Percentiles rank a stretch among this genome's conserved stretches.
Evolutionary conservation across 1,140 invertebrate genomes (phyloP).

Genomic region (Chymomyza costata): DNA sequence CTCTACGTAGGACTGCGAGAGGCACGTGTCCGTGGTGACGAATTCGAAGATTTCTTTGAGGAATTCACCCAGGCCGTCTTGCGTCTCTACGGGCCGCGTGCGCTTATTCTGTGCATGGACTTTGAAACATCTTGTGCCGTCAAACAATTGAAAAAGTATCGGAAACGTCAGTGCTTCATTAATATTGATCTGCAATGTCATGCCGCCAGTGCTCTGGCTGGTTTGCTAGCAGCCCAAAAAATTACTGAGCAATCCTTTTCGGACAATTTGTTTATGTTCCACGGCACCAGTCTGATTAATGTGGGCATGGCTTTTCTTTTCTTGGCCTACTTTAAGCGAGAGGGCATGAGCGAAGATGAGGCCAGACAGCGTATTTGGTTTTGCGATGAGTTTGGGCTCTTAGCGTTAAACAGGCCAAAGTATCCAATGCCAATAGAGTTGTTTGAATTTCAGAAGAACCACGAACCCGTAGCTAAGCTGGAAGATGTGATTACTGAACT

Average conservation of each 20-base stretch:
- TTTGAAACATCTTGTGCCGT: constrained; percentile 96
- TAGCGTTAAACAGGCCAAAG: constrained; percentile 85
- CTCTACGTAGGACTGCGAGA: constrained; percentile 94
- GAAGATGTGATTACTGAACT: constrained; percentile 85
- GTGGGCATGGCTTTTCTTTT: constrained; percentile 92
- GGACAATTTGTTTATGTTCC: constrained; percentile 91
- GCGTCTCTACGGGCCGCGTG: constrained; percentile 87
- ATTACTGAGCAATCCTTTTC: constrained; percentile 86
- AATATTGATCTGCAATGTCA: constrained; percentile 98
- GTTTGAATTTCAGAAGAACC: constrained; percentile 83
- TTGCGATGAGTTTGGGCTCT: constrained; percentile 81
- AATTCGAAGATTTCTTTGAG: constrained; percentile 95
- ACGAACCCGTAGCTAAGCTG: constrained; percentile 82
- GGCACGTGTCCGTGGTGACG: constrained; percentile 84
- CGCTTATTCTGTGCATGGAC: constrained; percentile 94
- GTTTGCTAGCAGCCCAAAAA: constrained; percentile 88
- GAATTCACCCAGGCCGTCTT: constrained; percentile 82
- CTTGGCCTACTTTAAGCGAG: constrained; percentile 89
- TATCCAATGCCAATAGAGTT: constrained; percentile 88
- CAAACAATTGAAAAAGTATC: constrained; percentile 88
- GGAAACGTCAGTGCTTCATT: constrained; percentile 91
- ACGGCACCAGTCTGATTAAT: constrained; percentile 93
- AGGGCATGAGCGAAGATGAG: constrained; percentile 83
- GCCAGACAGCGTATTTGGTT: constrained; percentile 86
- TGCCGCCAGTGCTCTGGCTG: constrained; percentile 92